Evolutionary conservation across 2,113 vertebrate genomes (phyloP).

Genomic region (Mustela lutreola): DNA sequence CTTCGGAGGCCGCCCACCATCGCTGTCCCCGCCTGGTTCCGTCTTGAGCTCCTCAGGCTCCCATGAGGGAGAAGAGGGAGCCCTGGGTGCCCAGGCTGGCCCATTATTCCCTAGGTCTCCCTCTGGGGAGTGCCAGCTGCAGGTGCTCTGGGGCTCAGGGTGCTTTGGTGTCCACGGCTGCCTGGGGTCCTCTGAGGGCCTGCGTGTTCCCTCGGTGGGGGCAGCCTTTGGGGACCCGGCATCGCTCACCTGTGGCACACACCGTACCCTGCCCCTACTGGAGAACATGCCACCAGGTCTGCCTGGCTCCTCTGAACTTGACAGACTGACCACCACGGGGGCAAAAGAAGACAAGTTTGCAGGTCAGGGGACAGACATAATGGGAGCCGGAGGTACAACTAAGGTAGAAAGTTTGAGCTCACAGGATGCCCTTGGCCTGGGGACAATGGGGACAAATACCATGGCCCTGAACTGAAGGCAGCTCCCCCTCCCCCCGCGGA

Average conservation of each 20-base stretch:
- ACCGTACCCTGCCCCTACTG: neutral
- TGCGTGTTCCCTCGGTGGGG: rapidly evolving
- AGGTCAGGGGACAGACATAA: neutral
- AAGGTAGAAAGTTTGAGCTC: neutral
- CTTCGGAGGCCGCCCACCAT: too few relatives aligned
- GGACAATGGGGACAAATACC: neutral
- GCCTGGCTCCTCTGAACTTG: neutral
- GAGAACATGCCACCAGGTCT: neutral
- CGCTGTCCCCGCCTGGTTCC: neutral
- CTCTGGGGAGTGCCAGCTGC: neutral
- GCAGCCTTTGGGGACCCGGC: neutral
- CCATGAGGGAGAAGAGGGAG: too few relatives aligned
- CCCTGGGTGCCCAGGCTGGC: neutral
- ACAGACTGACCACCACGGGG: neutral
- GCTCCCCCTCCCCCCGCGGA: neutral
- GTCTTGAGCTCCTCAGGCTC: neutral
- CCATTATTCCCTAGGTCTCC: neutral
- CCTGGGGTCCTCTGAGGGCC: neutral
- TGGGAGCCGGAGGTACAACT: neutral
- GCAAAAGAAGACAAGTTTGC: neutral
- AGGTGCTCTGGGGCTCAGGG: neutral
- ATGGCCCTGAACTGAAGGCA: neutral
- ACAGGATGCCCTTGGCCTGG: neutral
- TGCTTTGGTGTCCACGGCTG: neutral
- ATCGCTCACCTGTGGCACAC: neutral